phyloP scores from a whole-genome alignment of 1,140 invertebrate genomes.

The Bombus cullumanus region DNA sequence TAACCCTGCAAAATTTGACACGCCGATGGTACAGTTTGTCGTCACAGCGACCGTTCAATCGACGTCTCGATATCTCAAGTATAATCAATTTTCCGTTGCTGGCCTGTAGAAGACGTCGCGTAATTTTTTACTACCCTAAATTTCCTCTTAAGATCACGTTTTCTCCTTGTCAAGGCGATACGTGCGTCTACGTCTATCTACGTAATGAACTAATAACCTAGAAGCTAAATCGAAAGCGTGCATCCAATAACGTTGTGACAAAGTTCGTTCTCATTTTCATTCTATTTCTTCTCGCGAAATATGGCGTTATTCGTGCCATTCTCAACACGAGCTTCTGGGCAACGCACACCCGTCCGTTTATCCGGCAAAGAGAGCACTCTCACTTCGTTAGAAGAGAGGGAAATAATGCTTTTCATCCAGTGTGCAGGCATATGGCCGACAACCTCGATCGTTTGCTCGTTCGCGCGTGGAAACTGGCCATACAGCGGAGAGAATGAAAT shows the following conservation, averaged over 20 bases:
- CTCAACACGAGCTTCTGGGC: conserved; percentile 6
- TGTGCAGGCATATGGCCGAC: conserved; percentile 32
- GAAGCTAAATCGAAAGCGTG: neutral
- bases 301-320: conserved; percentile 22
- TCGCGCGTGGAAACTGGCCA: conserved; percentile 43
- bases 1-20: conserved; percentile 45
- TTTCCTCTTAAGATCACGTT: conserved; percentile 13
- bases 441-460: conserved; percentile 47
- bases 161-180: neutral
- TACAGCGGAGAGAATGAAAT: conserved; percentile 44
- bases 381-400: conserved; percentile 28
- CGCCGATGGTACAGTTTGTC: conserved; percentile 12
- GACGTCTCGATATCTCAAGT: conserved; percentile 32
- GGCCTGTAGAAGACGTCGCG: conserved; percentile 38
- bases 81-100: conserved; percentile 52
- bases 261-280: neutral
- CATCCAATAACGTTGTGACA: neutral
- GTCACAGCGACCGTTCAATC: neutral
- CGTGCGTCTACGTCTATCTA: neutral
- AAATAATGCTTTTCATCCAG: conserved; percentile 60
- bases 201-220: neutral
- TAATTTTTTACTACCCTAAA: conserved; percentile 48
- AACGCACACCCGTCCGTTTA: conserved; percentile 22
- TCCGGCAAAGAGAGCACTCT: conserved; percentile 5
- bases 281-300: neutral